Percentiles rank a stretch among this genome's conserved stretches.
These are phyloP conservation scores for Pectinophora gossypiella DNA, from an alignment of 1,140 invertebrate species.

Conservation along the genomic window DNA sequence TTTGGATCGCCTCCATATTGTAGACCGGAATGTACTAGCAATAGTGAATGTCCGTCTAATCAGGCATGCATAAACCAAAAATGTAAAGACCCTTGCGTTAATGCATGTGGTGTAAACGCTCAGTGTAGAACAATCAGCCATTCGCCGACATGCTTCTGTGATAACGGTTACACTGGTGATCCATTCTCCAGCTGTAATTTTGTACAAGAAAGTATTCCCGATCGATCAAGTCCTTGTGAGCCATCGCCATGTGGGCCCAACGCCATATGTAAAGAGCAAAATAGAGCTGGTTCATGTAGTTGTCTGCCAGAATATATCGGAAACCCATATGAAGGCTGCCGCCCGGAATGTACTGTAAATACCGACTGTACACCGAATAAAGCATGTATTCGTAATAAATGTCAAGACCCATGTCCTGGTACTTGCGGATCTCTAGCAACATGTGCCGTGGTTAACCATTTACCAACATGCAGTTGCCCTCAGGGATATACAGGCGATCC, in stretches of 20 bases:
- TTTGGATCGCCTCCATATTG: slow-evolving; percentile 84
- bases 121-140: slow-evolving; percentile 82
- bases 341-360: slow-evolving; percentile 80
- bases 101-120: slow-evolving; percentile 82
- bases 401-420: slow-evolving; percentile 83
- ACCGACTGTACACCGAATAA: slow-evolving; percentile 81
- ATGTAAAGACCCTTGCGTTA: slow-evolving; percentile 84
- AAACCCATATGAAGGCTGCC: slow-evolving; percentile 84
- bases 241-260: slow-evolving; percentile 83
- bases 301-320: slow-evolving; percentile 82
- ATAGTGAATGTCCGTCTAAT: slow-evolving; percentile 83
- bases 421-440: slow-evolving; percentile 82
- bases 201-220: slow-evolving; percentile 28
- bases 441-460: slow-evolving; percentile 85
- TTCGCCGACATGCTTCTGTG: slow-evolving; percentile 81
- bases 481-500: slow-evolving; percentile 82
- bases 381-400: slow-evolving; percentile 82
- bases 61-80: slow-evolving; percentile 84
- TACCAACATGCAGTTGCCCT: slow-evolving; percentile 82
- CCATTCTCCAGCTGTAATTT: slow-evolving; percentile 77
- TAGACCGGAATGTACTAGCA: slow-evolving; percentile 82
- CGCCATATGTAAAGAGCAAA: slow-evolving; percentile 80
- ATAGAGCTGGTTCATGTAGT: slow-evolving; percentile 79
- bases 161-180: slow-evolving; percentile 76
- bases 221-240: slow-evolving; percentile 74